phyloP scores from a whole-genome alignment of 2,113 vertebrate species.

The Chaetops frenatus region DNA sequence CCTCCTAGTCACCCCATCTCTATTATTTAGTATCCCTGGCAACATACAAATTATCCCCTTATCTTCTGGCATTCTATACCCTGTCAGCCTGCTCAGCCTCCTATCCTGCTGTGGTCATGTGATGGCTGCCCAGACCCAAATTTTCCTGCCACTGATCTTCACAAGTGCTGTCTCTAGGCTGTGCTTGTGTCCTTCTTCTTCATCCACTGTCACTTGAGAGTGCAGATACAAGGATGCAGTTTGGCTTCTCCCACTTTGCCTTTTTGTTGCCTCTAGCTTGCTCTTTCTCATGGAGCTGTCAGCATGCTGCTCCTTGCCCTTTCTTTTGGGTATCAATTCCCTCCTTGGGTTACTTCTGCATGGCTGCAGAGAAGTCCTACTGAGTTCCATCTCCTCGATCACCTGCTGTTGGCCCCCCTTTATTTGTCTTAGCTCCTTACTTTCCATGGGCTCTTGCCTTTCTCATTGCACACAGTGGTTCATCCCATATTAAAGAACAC shows the following conservation, averaged over 20 bases:
- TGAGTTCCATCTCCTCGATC: not conserved
- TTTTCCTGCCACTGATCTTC: rapidly evolving
- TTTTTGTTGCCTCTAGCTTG: no score
- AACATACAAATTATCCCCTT: no score
- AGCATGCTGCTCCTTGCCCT: not conserved
- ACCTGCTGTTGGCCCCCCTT: not conserved
- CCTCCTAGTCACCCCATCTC: no score
- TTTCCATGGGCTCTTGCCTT: rapidly evolving
- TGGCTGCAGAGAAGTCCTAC: not conserved
- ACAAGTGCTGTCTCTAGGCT: rapidly evolving
- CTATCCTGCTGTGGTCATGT: rapidly evolving
- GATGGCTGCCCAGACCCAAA: rapidly evolving
- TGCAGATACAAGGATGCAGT: rapidly evolving
- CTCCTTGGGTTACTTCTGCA: not conserved
- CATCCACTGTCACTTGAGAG: no score
- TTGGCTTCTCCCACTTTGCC: no score
- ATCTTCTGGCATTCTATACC: not conserved
- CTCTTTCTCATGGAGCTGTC: not conserved
- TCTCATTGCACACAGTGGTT: rapidly evolving
- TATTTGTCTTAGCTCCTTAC: not conserved
- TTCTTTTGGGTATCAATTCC: rapidly evolving
- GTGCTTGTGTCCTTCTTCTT: no score
- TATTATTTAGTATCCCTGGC: no score
- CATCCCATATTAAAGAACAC: not conserved
- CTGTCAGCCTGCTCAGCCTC: no score